Base-by-base conservation (phyloP, 2,888 invertebrate genomes). In the Axea sp. region DNA sequence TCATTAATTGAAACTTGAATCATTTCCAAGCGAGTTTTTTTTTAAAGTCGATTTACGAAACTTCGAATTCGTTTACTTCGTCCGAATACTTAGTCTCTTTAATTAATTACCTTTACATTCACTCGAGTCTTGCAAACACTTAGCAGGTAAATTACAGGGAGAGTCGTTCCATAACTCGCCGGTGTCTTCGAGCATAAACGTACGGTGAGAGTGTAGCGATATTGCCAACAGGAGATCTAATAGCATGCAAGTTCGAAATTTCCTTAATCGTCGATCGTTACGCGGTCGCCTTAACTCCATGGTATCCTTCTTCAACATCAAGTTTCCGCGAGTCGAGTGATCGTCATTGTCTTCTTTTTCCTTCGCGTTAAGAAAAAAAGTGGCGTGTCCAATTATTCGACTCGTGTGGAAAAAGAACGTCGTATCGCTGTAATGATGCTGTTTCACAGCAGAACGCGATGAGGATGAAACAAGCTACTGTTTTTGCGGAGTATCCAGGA, bases 141-240 rank as follows among this genome's bases (percentile, higher is more conserved):
- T 83, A 80, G 79, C 81, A 79, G 83, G 82, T 83, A 84, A 84
- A 82, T 84, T 83, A 83, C 81, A 82, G 78, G 78, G 69, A 78
- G 75, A 80, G 80, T 79, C 74, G 81, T 82, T 82, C 78, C 82
- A 82, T 83, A 84, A 83, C 83, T 84, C 83, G 77, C 76, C 67
- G 47, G 69, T 73, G 55, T 69, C 69, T 64, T 65, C 30, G 31
- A 45, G 62, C 41, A 68, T 65, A 64, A 60, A 60, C 65, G n/a
- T n/a, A n/a, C n/a, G n/a, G n/a, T n/a, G n/a, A n/a, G n/a, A n/a
- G 71, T 60, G 53, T 45, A 55, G 51, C 45, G 49, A 71, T 65
- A 65, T 59, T 41, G 28, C 65, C 33, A 37, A 12, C 41, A 33
- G 24, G 45, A 51, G 22, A 62, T 74, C 76, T 81, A 80, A 82